Base-by-base conservation (phyloP, 2,888 invertebrate species). In the Calameuta idolon region DNA sequence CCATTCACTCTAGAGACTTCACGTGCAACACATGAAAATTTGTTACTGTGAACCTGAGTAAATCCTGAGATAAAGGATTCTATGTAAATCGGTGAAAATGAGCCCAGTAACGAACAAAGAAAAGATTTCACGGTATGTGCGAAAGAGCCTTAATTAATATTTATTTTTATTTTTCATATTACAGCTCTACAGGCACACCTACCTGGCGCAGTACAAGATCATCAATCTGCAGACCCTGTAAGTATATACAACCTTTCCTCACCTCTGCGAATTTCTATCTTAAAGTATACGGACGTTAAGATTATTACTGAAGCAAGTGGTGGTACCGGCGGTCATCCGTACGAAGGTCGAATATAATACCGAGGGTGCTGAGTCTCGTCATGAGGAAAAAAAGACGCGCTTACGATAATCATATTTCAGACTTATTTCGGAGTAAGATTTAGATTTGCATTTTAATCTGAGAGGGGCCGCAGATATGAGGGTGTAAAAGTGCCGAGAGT, bases 111-210 rank as follows among this genome's bases (percentile, higher is more conserved):
- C 55, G 55, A 55, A 23, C 5, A 2, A 23, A 55, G 2, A 23
- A 23, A 55, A 55, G 55, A 23, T 55, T 23, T 5, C 9, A 23
- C 55, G 55, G 4, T 31, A 12, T 31, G 5, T 31, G 9, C 2
- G 0, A 31, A 71, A 12, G 15, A 74, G 34, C 35, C 9, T 11
- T 71, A 23, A 55, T 55, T 55, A 55, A 55, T 55, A 55, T 55
- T 55, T 55, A 23, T 30, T 77, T 79, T 74, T 77, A 77, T 81
- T 83, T 81, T 86, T 88, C 88, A 82, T 89, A 87, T 92, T 92
- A 76, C 92, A 96, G 96, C 93, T 96, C 69, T 97, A 95, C 92
- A 94, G 97, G 79, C 94, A 97, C 90, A 97, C 97, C 84, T 97
- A 95, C 89, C 90, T 94, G 76, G 97, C 97, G 4, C 93, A 94